phyloP scores from a whole-genome alignment of 2,797 vertebrate species.

The Streptopelia turtur region DNA sequence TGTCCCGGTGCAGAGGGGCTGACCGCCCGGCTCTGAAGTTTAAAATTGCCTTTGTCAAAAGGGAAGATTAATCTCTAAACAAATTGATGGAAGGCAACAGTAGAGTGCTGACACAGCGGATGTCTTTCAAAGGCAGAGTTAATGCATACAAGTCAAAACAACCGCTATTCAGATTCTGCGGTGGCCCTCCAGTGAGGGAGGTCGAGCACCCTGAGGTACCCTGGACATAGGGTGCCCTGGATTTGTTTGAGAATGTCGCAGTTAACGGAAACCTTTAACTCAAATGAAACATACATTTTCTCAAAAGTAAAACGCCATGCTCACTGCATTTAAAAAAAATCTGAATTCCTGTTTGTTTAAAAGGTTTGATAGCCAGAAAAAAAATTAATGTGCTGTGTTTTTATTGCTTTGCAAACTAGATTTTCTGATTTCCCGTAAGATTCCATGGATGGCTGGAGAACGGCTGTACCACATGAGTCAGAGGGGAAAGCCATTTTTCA shows the following conservation, averaged over 20 bases:
- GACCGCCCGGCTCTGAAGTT: background rate
- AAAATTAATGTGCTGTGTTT: background rate
- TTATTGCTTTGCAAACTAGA: constrained; percentile 5
- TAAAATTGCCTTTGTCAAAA: constrained; percentile 44
- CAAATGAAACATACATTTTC: background rate
- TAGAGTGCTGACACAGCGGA: background rate
- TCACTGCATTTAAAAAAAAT: background rate
- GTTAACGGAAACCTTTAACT: background rate
- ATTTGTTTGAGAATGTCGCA: background rate
- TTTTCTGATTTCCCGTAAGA: background rate
- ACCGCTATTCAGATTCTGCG: background rate
- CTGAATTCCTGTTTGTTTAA: background rate
- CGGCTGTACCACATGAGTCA: background rate
- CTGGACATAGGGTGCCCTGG: background rate
- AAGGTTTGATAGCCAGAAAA: background rate
- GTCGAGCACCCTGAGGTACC: background rate
- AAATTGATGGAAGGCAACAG: constrained; percentile 10
- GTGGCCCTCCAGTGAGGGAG: background rate
- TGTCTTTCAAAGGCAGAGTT: constrained; percentile 19
- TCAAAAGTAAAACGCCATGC: background rate
- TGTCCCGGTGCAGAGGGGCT: background rate
- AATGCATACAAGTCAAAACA: constrained; percentile 14
- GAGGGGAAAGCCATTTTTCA: constrained; percentile 1
- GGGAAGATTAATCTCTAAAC: constrained; percentile 24
- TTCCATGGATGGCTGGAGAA: background rate